Conservation (phyloP, 92 coral and sea anemone genomes). For the Epizoanthus scotinus region DNA sequence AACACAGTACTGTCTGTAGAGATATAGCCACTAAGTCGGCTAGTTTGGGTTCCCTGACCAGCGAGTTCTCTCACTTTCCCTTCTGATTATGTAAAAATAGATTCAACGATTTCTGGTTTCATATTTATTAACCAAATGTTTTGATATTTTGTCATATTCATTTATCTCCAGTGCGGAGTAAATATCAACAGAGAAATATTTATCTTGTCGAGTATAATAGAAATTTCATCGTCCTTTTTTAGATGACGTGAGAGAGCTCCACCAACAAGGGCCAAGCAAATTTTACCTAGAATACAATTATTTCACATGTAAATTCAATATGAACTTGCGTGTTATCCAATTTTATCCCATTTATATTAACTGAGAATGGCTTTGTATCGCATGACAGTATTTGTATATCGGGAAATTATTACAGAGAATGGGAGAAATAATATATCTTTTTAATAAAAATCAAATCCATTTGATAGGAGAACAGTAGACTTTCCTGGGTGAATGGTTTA, state of each 20-base stretch:
- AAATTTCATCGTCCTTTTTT: slow-evolving; percentile 8
- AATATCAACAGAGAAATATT: too few species aligned
- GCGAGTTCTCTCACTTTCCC: slow-evolving; percentile 13
- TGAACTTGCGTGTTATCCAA: slow-evolving; percentile 7
- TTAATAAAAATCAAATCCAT: slow-evolving; percentile 44
- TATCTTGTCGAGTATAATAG: not conserved
- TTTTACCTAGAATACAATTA: slow-evolving; percentile 7
- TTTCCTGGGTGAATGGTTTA: slow-evolving; percentile 44
- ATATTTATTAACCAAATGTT: not conserved
- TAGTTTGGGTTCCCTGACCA: not conserved
- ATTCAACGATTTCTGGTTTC: not conserved
- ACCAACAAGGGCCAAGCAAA: not conserved
- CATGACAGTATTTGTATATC: slow-evolving; percentile 42
- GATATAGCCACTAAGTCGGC: slow-evolving; percentile 26
- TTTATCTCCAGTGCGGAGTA: too few species aligned
- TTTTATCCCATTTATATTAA: slow-evolving; percentile 25
- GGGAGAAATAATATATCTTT: slow-evolving; percentile 45
- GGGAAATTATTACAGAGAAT: slow-evolving; percentile 42
- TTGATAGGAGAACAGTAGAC: slow-evolving; percentile 36
- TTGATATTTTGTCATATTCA: not conserved
- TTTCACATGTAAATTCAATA: slow-evolving; percentile 27
- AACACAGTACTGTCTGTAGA: slow-evolving; percentile 7
- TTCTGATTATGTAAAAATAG: not conserved
- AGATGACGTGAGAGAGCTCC: slow-evolving; percentile 1
- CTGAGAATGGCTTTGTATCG: slow-evolving; percentile 27